phyloP scores from a whole-genome alignment of 2,113 vertebrate genomes.

The Pycnonotus jocosus region DNA sequence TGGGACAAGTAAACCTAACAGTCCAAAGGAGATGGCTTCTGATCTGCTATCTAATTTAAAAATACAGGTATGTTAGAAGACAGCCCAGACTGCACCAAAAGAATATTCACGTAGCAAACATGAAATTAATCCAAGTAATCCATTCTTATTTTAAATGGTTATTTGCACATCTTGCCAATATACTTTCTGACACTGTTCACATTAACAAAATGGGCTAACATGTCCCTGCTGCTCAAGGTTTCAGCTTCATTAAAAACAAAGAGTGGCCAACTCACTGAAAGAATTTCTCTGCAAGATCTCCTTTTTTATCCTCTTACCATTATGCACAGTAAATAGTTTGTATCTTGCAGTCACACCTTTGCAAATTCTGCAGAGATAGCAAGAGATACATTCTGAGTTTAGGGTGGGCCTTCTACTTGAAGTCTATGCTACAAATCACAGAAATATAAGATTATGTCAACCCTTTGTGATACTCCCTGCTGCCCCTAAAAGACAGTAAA shows the following conservation, averaged over 20 bases:
- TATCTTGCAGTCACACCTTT: neutral
- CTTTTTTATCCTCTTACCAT: neutral
- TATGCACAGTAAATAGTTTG: neutral
- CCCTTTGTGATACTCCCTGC: neutral
- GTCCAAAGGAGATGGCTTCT: neutral
- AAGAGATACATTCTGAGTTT: neutral
- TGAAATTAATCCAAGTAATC: neutral
- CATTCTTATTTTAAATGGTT: neutral
- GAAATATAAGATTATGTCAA: neutral
- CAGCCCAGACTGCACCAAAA: neutral
- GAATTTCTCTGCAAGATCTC: neutral
- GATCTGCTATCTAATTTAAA: neutral
- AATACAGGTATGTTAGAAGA: neutral
- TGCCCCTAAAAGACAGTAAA: accelerated
- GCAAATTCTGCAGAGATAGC: neutral
- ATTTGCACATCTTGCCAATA: neutral
- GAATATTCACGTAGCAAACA: neutral
- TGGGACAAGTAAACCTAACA: neutral
- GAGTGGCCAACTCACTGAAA: neutral
- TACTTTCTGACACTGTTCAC: neutral
- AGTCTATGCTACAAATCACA: neutral
- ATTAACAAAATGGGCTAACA: neutral
- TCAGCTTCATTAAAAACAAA: neutral
- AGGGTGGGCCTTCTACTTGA: neutral
- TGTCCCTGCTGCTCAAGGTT: neutral